These are phyloP conservation scores for Elysia chlorotica DNA, from an alignment of 1,140 invertebrate species.

Conservation along the genomic window DNA sequence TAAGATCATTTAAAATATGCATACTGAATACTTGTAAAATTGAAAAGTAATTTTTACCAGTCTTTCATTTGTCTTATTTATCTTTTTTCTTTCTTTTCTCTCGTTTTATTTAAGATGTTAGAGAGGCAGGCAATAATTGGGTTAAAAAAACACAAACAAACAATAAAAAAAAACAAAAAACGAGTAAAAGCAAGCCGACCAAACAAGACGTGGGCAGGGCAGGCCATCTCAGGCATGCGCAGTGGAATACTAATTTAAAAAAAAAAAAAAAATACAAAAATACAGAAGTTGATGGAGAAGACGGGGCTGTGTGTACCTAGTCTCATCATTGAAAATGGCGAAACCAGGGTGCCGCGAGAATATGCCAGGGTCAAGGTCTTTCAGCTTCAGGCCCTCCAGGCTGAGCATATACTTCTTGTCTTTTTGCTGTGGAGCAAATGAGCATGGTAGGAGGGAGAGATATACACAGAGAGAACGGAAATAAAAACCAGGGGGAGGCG, in stretches of 20 bases:
- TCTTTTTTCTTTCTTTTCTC: too few relatives aligned
- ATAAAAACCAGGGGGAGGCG: too few relatives aligned
- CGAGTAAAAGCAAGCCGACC: too few relatives aligned
- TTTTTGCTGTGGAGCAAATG: slow-evolving; percentile 72
- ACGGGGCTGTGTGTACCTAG: slow-evolving; percentile 72
- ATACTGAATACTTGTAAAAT: too few relatives aligned
- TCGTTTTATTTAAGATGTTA: too few relatives aligned
- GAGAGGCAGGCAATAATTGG: too few relatives aligned
- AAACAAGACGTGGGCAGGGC: background rate
- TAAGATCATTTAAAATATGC: too few relatives aligned
- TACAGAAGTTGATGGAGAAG: background rate
- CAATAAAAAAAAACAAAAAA: too few relatives aligned
- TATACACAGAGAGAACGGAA: too few relatives aligned
- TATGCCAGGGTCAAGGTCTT: slow-evolving; percentile 96
- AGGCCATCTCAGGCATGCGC: background rate
- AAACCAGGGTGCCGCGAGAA: slow-evolving; percentile 98
- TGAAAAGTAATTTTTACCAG: too few relatives aligned
- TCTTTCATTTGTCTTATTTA: too few relatives aligned
- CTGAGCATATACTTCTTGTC: slow-evolving; percentile 99
- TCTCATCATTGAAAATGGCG: slow-evolving; percentile 97
- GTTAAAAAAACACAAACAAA: too few relatives aligned
- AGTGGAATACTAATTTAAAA: background rate
- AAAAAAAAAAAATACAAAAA: background rate
- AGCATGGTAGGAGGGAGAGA: background rate
- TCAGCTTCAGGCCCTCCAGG: slow-evolving; percentile 92